phyloP scores from a whole-genome alignment of 2,888 invertebrate species.

The Cotesia congregata region DNA sequence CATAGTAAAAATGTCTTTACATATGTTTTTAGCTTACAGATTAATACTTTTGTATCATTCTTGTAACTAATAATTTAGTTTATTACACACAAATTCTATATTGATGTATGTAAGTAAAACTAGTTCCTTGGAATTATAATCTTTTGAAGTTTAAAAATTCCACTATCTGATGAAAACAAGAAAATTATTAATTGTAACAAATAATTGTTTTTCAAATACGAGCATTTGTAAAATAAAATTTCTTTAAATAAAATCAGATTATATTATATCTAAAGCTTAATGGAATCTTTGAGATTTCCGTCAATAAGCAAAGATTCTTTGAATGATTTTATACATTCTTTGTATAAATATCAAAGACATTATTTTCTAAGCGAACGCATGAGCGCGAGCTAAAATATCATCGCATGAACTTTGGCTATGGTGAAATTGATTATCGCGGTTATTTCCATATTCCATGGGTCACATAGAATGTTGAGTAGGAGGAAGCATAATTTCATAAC shows the following conservation, averaged over 20 bases:
- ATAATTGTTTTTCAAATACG: neutral
- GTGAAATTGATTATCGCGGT: conserved; percentile 53
- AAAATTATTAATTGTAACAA: neutral
- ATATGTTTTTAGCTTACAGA: neutral
- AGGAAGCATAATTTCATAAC: conserved; percentile 65
- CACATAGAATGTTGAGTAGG: conserved; percentile 67
- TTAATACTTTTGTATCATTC: conserved; percentile 8
- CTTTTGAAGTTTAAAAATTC: neutral
- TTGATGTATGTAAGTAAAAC: neutral
- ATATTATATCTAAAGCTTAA: neutral
- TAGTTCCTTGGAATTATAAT: neutral
- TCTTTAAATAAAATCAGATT: neutral
- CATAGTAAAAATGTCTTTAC: no score
- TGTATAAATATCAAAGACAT: neutral
- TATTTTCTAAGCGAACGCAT: conserved; percentile 60
- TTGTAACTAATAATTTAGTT: neutral
- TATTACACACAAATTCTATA: conserved; percentile 1
- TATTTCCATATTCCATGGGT: conserved; percentile 54
- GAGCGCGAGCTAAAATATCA: conserved; percentile 60
- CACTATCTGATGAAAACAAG: no score
- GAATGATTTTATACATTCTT: neutral
- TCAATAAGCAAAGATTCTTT: neutral
- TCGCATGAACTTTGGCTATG: conserved; percentile 55
- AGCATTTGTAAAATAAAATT: neutral
- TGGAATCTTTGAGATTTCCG: neutral